phyloP scores from a whole-genome alignment of 2,113 vertebrate genomes.

The Blennius ocellaris region DNA sequence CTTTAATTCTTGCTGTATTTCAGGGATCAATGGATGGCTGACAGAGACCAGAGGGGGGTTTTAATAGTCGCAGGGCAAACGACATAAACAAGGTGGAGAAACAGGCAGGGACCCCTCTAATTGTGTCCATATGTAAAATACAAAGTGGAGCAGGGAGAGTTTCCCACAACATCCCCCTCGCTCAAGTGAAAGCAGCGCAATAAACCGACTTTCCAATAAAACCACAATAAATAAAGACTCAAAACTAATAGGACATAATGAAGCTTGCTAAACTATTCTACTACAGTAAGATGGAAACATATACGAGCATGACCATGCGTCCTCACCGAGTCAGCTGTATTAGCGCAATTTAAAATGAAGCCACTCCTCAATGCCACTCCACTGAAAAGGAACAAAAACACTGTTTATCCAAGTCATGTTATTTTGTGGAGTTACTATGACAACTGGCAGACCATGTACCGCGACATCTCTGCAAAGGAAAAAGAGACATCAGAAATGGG shows the following conservation, averaged over 20 bases:
- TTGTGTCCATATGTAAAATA: constrained; percentile 50
- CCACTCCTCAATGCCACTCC: background rate
- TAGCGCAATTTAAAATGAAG: constrained; percentile 4
- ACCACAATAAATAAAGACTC: background rate
- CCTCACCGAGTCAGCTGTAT: constrained; percentile 1
- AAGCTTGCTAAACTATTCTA: constrained; percentile 1
- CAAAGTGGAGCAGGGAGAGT: background rate
- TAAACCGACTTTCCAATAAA: background rate
- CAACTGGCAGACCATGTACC: constrained; percentile 38
- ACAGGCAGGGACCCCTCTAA: constrained; percentile 34
- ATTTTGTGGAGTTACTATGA: constrained; percentile 44
- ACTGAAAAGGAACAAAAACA: background rate
- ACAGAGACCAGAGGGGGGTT: constrained; percentile 40
- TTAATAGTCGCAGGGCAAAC: constrained; percentile 36
- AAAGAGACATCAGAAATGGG: background rate
- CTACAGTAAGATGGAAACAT: background rate
- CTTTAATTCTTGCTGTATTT: constrained; percentile 38
- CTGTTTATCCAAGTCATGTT: background rate
- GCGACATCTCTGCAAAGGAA: background rate
- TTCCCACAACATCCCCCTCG: background rate
- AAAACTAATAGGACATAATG: background rate
- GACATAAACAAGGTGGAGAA: constrained; percentile 41
- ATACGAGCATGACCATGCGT: background rate
- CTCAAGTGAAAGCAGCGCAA: background rate
- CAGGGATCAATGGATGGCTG: constrained; percentile 48